These are phyloP conservation scores for Meiosimyza platycephala DNA, from an alignment of 2,888 invertebrate genomes.

Conservation along the genomic window DNA sequence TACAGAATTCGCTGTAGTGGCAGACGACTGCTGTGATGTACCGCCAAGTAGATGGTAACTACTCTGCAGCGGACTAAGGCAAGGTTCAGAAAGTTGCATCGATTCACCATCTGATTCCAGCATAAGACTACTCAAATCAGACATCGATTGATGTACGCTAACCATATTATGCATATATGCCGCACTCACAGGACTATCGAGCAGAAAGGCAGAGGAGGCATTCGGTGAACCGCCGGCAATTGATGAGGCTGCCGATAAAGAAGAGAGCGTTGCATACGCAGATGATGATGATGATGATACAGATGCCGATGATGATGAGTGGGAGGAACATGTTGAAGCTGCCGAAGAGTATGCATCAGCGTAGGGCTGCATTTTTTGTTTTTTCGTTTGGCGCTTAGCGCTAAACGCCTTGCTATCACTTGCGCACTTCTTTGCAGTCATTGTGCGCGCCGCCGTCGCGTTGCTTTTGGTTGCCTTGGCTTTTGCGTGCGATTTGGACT, in stretches of 20 bases:
- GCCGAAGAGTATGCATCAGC: slow-evolving; percentile 26
- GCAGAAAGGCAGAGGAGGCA: slow-evolving; percentile 44
- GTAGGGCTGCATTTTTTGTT: slow-evolving; percentile 44
- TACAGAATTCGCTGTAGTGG: not conserved
- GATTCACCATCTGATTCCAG: slow-evolving; percentile 74
- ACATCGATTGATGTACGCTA: slow-evolving; percentile 49
- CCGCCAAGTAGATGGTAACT: not conserved
- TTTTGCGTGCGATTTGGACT: slow-evolving; percentile 44
- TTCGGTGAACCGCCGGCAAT: slow-evolving; percentile 30
- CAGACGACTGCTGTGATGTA: slow-evolving; percentile 31
- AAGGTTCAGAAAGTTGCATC: slow-evolving; percentile 64
- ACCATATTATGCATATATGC: slow-evolving; percentile 44
- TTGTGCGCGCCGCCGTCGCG: not conserved
- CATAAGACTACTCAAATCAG: slow-evolving; percentile 59
- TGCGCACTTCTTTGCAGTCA: not conserved
- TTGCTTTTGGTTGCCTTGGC: slow-evolving; percentile 41
- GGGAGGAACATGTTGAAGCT: slow-evolving; percentile 36
- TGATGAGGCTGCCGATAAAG: slow-evolving; percentile 50
- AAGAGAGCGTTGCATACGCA: slow-evolving; percentile 49
- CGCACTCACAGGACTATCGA: slow-evolving; percentile 42
- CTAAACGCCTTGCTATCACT: slow-evolving; percentile 33
- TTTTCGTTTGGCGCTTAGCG: slow-evolving; percentile 40
- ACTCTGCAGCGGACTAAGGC: slow-evolving; percentile 56
- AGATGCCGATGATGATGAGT: slow-evolving; percentile 45
- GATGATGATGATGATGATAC: slow-evolving; percentile 50